These are phyloP conservation scores for Torymus auratus DNA, from an alignment of 2,888 invertebrate genomes.

Conservation along the genomic window DNA sequence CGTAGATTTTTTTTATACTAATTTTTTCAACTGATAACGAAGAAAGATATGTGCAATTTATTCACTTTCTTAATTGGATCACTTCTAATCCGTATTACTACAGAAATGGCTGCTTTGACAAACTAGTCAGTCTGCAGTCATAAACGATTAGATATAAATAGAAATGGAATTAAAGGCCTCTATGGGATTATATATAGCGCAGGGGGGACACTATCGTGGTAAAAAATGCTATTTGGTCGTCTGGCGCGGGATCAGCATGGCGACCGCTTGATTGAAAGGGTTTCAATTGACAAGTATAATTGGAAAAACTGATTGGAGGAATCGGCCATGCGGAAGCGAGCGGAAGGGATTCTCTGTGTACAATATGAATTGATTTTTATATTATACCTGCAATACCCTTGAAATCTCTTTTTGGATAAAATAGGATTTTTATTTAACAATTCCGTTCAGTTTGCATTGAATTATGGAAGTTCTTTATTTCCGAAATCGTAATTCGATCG, in stretches of 20 bases:
- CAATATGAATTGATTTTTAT: conserved; percentile 19
- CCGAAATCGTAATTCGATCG: background rate
- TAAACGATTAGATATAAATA: background rate
- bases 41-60: too few species aligned
- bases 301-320: conserved; percentile 50
- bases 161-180: background rate
- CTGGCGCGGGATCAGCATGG: background rate
- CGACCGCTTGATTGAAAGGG: conserved; percentile 36
- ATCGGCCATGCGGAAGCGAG: conserved; percentile 20
- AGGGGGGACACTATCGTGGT: background rate
- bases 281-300: conserved; percentile 45
- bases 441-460: too few species aligned
- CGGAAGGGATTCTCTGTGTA: conserved; percentile 18
- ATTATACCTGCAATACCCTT: background rate
- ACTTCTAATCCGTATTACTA: too few species aligned
- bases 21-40: too few species aligned
- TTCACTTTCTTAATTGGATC: too few species aligned
- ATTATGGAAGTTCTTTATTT: too few species aligned
- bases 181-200: background rate
- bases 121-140: too few species aligned
- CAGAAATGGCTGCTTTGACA: too few species aligned
- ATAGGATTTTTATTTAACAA: too few species aligned
- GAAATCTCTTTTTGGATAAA: background rate
- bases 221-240: conserved; percentile 17
- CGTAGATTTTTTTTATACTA: too few species aligned